A percentile compares a stretch with the other conserved stretches of the same genome.
Conservation (phyloP, 53 echinoderm and acorn worm species). For the Apostichopus leukothele region DNA sequence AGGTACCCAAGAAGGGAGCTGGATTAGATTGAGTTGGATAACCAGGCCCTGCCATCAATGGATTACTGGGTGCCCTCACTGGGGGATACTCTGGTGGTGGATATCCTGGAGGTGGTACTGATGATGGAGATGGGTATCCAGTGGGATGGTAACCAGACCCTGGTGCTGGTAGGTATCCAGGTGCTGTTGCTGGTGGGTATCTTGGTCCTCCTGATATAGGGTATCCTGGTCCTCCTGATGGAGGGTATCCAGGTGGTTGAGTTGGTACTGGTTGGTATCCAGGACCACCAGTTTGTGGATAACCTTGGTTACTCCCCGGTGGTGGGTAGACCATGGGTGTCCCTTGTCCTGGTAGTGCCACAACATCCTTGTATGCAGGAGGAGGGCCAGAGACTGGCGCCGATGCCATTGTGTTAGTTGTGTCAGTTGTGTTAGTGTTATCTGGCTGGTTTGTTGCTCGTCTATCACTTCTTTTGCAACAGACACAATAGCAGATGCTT, state of each 20-base stretch:
- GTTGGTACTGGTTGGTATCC: background rate
- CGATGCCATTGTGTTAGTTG: background rate
- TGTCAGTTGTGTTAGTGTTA: background rate
- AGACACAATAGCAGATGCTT: background rate
- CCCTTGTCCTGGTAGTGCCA: background rate
- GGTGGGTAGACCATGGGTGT: background rate
- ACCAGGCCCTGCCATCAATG: background rate
- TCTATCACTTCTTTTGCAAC: background rate
- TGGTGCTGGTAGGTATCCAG: background rate
- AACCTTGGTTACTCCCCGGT: background rate
- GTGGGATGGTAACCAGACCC: background rate
- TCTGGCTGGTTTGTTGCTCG: background rate
- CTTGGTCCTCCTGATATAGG: background rate
- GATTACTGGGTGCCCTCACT: background rate
- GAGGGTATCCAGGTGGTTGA: background rate
- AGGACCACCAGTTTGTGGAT: background rate
- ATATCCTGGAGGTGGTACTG: background rate
- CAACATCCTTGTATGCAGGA: conserved; percentile 22
- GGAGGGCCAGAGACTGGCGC: background rate
- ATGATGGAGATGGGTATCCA: conserved; percentile 14
- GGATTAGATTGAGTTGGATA: background rate
- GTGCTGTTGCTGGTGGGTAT: background rate
- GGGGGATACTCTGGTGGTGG: background rate
- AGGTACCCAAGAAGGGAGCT: too few relatives aligned
- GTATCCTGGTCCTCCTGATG: background rate